Evolutionary conservation across 2,113 vertebrate species (phyloP).

Genomic region (Blennius ocellaris): DNA sequence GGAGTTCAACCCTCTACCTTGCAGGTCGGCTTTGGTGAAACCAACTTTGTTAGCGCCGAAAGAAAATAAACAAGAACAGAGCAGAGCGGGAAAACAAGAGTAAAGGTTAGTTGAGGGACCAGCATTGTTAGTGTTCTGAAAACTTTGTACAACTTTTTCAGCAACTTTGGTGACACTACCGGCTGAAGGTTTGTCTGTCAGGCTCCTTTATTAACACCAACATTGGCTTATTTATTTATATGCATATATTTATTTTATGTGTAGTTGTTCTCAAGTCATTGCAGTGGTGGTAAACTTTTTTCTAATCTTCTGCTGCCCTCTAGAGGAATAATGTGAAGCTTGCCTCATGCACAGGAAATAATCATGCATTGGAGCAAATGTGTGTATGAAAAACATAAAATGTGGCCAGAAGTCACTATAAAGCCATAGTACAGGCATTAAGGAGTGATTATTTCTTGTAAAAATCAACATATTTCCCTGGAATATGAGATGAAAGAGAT

Average conservation of each 20-base stretch:
- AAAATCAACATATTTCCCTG: background rate
- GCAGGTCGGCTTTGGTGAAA: slow-evolving; percentile 98
- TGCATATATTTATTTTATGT: background rate
- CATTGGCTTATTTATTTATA: too few species aligned
- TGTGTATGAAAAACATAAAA: too few species aligned
- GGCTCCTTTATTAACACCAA: background rate
- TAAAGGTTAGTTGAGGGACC: slow-evolving; percentile 87
- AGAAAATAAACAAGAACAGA: slow-evolving; percentile 76
- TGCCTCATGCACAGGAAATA: too few species aligned
- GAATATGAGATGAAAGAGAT: background rate
- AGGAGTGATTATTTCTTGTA: too few species aligned
- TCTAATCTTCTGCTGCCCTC: slow-evolving; percentile 67
- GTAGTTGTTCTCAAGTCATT: background rate
- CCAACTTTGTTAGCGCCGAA: slow-evolving; percentile 94
- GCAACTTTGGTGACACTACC: slow-evolving; percentile 58
- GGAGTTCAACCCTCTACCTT: slow-evolving; percentile 92
- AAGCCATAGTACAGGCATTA: too few species aligned
- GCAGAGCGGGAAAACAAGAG: slow-evolving; percentile 78
- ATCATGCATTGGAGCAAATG: too few species aligned
- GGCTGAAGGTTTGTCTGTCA: slow-evolving; percentile 14
- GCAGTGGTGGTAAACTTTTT: background rate
- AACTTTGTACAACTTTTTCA: slow-evolving; percentile 19
- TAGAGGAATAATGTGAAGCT: slow-evolving; percentile 40
- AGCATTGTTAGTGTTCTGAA: slow-evolving; percentile 47
- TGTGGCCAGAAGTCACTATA: too few species aligned